Base-by-base conservation (phyloP, 2,888 invertebrate genomes). In the Perdita meconis region DNA sequence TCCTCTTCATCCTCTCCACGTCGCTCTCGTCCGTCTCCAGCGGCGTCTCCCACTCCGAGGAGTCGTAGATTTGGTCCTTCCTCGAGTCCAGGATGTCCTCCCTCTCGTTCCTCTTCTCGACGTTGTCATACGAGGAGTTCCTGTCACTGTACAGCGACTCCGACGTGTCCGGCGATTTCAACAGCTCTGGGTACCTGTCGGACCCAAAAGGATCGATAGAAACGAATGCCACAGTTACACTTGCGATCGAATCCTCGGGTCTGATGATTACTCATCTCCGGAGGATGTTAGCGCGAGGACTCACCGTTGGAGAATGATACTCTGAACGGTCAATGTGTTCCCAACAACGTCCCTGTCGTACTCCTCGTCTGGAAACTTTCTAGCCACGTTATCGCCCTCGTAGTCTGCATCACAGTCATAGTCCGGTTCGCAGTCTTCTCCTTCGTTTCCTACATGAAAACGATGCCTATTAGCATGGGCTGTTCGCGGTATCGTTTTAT, bases 101-200 rank as follows among this genome's bases (percentile, higher is more conserved):
- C 42, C 88, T 83, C 19, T 90, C 89, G 83, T 88, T 89, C 50
- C 90, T 87, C 69, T 87, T 90, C 77, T 96, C 96, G 1, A 97
- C 96, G 90, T 97, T 97, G 91, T 97, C 97, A 88, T 97, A 97
- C 67, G 96, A 95, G 0, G 97, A 97, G 79, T 92, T 93, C 42
- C 93, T 86, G 71, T 92, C 92, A 83, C 90, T 91, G 85, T 89
- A 89, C 13, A 91, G 75, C 56, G 92, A 89, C 72, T 90, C 90
- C 60, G 88, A 88, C 51, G 89, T 87, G 59, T 92, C 91, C 55
- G 90, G 88, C 16, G 95, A 94, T 84, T 95, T 95, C 72, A 97
- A 93, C 81, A 97, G 92, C 85, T 96, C 96, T 6, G 97, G 97
- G 94, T 95, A 92, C 90, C 95, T 95, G 82, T 1, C 79, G 81